Percentiles rank a stretch among this genome's conserved stretches.
phyloP scores from a whole-genome alignment of 2,888 invertebrate species.

The Pachliopta kotzebuea region DNA sequence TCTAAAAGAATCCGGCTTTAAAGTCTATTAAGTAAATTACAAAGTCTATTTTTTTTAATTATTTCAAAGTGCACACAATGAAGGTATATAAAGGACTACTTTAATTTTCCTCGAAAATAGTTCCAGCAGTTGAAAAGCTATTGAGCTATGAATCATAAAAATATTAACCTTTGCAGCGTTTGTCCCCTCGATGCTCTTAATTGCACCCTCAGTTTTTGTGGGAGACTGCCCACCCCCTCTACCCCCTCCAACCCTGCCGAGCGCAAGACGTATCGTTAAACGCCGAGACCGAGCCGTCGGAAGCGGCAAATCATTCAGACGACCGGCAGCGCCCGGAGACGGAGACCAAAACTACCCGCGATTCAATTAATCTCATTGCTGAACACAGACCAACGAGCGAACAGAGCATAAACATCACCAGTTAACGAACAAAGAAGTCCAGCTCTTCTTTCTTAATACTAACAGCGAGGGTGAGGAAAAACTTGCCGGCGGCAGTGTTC shows the following conservation, averaged over 20 bases:
- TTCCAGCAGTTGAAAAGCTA: too few species aligned
- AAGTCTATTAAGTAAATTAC: too few species aligned
- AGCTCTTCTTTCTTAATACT: too few species aligned
- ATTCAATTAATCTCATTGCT: constrained; percentile 63
- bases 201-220: constrained; percentile 22
- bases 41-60: too few species aligned
- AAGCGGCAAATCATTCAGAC: constrained; percentile 69
- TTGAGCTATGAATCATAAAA: constrained; percentile 6
- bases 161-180: not conserved
- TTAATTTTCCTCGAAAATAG: too few species aligned
- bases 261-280: constrained; percentile 27
- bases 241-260: constrained; percentile 10
- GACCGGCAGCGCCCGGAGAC: constrained; percentile 62
- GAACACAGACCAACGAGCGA: constrained; percentile 30
- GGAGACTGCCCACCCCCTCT: constrained; percentile 10
- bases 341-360: constrained; percentile 51
- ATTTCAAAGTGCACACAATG: too few species aligned
- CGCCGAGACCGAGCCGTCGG: constrained; percentile 37
- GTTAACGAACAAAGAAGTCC: too few species aligned
- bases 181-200: constrained; percentile 9
- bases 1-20: too few species aligned
- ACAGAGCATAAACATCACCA: not conserved
- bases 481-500: too few species aligned
- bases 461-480: too few species aligned
- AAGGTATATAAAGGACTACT: too few species aligned